A percentile compares a stretch with the other conserved stretches of the same genome.
phyloP scores from a whole-genome alignment of 2,888 invertebrate species.

The Chalcosyrphus nemorum region DNA sequence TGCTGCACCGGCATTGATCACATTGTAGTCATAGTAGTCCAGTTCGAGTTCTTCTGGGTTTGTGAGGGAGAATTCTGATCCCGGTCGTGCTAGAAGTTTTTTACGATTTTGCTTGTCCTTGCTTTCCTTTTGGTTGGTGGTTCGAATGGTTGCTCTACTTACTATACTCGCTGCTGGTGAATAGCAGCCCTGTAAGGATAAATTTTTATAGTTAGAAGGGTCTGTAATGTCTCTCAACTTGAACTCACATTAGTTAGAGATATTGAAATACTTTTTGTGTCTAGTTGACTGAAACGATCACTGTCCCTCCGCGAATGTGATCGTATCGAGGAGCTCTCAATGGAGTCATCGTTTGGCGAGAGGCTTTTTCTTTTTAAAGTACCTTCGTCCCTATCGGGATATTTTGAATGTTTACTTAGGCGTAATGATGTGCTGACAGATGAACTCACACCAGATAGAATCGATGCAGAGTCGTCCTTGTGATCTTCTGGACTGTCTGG shows the following conservation, averaged over 20 bases:
- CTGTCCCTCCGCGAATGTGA: slow-evolving; percentile 76
- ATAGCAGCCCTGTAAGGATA: slow-evolving; percentile 85
- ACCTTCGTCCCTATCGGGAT: slow-evolving; percentile 80
- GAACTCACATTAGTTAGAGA: slow-evolving; percentile 80
- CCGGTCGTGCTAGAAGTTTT: slow-evolving; percentile 85
- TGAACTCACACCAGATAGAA: slow-evolving; percentile 80
- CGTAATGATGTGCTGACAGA: slow-evolving; percentile 79
- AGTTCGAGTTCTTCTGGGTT: slow-evolving; percentile 91
- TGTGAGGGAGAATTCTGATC: slow-evolving; percentile 90
- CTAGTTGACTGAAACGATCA: slow-evolving; percentile 75
- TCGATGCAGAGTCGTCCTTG: slow-evolving; percentile 79
- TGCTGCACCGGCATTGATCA: slow-evolving; percentile 90
- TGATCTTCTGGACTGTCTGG: slow-evolving; percentile 69
- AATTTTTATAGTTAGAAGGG: not conserved
- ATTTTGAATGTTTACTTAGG: slow-evolving; percentile 77
- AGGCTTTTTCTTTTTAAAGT: slow-evolving; percentile 78
- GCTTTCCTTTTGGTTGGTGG: slow-evolving; percentile 87
- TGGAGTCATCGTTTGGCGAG: slow-evolving; percentile 76
- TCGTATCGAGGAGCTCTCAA: slow-evolving; percentile 77
- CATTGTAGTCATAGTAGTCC: slow-evolving; percentile 95
- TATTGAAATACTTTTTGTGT: slow-evolving; percentile 74
- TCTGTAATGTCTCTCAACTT: not conserved
- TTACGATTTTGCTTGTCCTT: slow-evolving; percentile 91
- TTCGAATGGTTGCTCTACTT: slow-evolving; percentile 86
- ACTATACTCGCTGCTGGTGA: slow-evolving; percentile 87